Base-by-base conservation (phyloP, 2,797 vertebrate species). In the Podarcis siculus region DNA sequence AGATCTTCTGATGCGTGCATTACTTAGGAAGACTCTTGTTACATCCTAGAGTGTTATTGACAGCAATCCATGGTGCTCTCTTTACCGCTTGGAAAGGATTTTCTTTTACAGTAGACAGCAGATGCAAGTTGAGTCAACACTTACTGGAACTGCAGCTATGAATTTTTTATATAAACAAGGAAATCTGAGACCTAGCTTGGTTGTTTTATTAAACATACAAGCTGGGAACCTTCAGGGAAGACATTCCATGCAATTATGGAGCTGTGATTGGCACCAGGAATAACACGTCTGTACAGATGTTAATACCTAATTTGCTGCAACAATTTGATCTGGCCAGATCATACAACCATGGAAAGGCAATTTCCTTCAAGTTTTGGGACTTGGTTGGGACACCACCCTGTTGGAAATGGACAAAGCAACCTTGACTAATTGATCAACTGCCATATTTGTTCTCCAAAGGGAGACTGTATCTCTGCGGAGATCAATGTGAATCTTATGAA, bases 171-270 rank as follows among this genome's bases (percentile, higher is more conserved):
- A 75, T 25, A 64, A 94, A 66, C 85, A 91, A 95, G 92, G 90
- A 94, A 93, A 93, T 92, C n/a, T 78, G 89, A 95, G 87, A 76
- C 88, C 89, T 1, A 1, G 5, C 61, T 87, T 83, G 90, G 86
- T 92, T 95, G 93, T 96, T 96, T 96, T 94, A 90, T 94, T 94
- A 95, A 96, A 94, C 90, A 94, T 88, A 89, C 71, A 89, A 90
- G 86, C 82, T 92, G 90, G 83, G 90, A 93, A 95, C 84, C 88
- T 94, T 89, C 85, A 61, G 93, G 93, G 89, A 85, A 95, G 89
- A 77, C 71, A 79, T 27, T 4, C n/a, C 1, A 61, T 93, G 91
- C 93, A 86, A 92, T 86, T 91, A 90, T 0, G 39, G 93, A 21
- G 69, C 85, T 2, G 37, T 92, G 89, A 93, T 37, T 92, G 92